Evolutionary conservation across 2,113 vertebrate genomes (phyloP).

Genomic region (Hippoglossus stenolepis): DNA sequence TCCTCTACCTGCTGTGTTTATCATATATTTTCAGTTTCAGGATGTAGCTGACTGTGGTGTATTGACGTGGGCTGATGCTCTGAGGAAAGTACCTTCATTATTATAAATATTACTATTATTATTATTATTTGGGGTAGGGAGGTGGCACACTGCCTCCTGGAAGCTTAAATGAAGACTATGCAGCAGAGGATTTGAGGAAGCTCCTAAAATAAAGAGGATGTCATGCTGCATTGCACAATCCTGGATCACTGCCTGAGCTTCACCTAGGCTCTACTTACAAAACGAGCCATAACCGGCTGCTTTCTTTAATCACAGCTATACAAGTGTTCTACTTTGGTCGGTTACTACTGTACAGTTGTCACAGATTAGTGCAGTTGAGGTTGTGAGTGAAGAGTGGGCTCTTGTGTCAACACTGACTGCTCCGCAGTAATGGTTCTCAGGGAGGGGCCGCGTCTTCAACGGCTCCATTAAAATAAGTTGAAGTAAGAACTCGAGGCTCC

Average conservation of each 20-base stretch:
- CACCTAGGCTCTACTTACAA: constrained; percentile 4
- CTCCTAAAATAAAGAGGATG: neutral
- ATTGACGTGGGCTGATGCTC: too few species aligned
- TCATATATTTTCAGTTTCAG: neutral
- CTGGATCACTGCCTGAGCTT: too few species aligned
- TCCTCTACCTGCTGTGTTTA: neutral
- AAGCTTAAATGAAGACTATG: too few species aligned
- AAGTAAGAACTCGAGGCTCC: neutral
- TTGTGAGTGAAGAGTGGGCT: neutral
- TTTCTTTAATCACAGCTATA: neutral
- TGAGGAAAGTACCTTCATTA: too few species aligned
- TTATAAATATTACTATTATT: too few species aligned
- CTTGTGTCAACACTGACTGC: constrained; percentile 10
- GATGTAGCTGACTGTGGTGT: neutral
- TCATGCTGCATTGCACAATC: neutral
- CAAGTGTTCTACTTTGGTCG: neutral
- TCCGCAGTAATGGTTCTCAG: constrained; percentile 40
- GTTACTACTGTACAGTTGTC: too few species aligned
- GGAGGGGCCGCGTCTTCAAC: constrained; percentile 45
- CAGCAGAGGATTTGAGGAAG: neutral
- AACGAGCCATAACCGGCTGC: neutral
- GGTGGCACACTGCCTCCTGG: too few species aligned
- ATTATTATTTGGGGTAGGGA: too few species aligned
- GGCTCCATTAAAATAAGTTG: neutral
- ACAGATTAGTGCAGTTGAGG: neutral